Evolutionary conservation across 2,888 invertebrate genomes (phyloP).

Genomic region (Brachypterus glaber): DNA sequence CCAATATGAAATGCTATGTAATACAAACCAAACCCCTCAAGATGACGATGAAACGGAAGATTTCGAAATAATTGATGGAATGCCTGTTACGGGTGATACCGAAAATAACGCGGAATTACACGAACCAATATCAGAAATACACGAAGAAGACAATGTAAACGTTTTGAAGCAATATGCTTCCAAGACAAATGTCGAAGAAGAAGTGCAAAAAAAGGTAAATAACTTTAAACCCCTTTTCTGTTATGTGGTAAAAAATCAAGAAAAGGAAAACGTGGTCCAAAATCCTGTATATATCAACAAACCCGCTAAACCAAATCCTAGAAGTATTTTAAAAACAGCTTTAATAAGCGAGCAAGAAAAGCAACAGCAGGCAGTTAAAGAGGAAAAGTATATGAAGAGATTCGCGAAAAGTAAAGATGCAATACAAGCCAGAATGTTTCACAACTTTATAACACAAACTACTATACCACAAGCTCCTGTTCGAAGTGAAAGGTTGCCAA

Average conservation of each 20-base stretch:
- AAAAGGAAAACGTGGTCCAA: slow-evolving; percentile 38
- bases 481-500: slow-evolving; percentile 34
- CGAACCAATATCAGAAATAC: slow-evolving; percentile 2
- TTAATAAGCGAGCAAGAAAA: slow-evolving; percentile 13
- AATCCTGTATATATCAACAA: slow-evolving; percentile 18
- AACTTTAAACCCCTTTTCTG: too few species aligned
- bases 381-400: slow-evolving; percentile 25
- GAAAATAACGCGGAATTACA: slow-evolving; percentile 12
- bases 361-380: slow-evolving; percentile 9
- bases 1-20: background rate
- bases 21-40: too few species aligned
- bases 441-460: slow-evolving; percentile 35
- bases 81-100: slow-evolving; percentile 29
- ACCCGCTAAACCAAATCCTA: slow-evolving; percentile 27
- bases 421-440: slow-evolving; percentile 31
- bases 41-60: slow-evolving; percentile 1
- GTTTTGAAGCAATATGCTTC: slow-evolving; percentile 23
- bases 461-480: slow-evolving; percentile 36
- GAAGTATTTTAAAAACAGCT: slow-evolving; percentile 33
- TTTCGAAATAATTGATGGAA: slow-evolving; percentile 26
- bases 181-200: slow-evolving; percentile 12
- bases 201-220: slow-evolving; percentile 20
- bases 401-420: slow-evolving; percentile 33
- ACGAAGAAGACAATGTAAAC: slow-evolving; percentile 18
- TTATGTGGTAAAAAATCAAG: slow-evolving; percentile 27